These are phyloP conservation scores for Cancer borealis DNA, from an alignment of 2,888 invertebrate species.

Conservation along the genomic window DNA sequence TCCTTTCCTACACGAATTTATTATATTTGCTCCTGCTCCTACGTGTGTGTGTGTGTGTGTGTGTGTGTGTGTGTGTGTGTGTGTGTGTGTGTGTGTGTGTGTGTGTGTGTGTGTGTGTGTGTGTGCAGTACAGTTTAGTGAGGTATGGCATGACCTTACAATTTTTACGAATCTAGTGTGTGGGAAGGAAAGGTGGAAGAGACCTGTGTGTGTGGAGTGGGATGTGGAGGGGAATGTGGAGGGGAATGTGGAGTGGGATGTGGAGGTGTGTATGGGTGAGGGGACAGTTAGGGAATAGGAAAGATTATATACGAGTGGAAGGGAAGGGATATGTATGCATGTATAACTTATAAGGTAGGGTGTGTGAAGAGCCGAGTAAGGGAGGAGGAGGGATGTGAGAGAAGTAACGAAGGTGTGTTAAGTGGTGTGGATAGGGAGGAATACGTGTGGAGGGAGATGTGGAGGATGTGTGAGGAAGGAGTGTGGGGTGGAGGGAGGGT, in stretches of 20 bases:
- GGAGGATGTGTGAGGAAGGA: neutral
- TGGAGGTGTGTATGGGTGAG: neutral
- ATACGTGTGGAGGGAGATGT: neutral
- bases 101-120: slow-evolving; percentile 47
- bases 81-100: neutral
- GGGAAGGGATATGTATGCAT: too few relatives aligned
- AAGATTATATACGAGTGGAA: neutral
- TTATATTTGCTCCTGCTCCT: neutral
- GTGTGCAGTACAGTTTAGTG: neutral
- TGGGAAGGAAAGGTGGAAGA: neutral
- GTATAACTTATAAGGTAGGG: too few relatives aligned
- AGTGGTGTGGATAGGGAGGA: neutral
- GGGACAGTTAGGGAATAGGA: too few relatives aligned
- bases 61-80: too few relatives aligned
- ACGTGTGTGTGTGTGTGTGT: neutral
- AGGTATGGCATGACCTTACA: neutral
- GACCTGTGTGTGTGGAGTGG: too few relatives aligned
- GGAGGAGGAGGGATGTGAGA: too few relatives aligned
- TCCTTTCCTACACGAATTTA: neutral
- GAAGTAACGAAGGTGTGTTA: neutral
- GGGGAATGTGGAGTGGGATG: neutral
- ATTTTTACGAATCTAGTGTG: neutral
- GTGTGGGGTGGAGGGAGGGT: neutral
- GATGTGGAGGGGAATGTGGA: neutral
- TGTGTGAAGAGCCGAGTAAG: too few relatives aligned